These are phyloP conservation scores for Scaptomyza cyrtandrae DNA, from an alignment of 2,888 invertebrate species.

Conservation along the genomic window DNA sequence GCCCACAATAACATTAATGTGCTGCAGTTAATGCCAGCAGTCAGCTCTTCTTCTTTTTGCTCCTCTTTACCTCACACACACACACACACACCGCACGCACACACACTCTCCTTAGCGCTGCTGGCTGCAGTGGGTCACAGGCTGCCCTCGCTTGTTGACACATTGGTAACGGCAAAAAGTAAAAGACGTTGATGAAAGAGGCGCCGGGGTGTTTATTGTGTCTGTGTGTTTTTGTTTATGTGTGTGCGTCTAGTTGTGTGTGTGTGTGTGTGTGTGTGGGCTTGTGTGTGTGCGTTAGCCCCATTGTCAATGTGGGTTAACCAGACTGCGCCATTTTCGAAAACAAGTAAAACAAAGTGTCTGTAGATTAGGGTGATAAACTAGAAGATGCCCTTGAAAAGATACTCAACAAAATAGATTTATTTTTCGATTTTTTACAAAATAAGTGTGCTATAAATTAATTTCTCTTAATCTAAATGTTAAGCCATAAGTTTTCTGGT, in stretches of 20 bases:
- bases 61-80: neutral
- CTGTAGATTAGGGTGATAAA: neutral
- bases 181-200: conserved; percentile 53
- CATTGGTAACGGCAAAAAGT: conserved; percentile 58
- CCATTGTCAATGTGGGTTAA: conserved; percentile 76
- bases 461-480: neutral
- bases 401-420: too few relatives aligned
- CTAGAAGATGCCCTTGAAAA: neutral
- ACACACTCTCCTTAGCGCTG: too few relatives aligned
- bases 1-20: conserved; percentile 78
- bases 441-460: neutral
- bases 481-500: neutral
- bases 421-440: neutral
- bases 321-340: conserved; percentile 66
- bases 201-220: conserved; percentile 27
- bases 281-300: conserved; percentile 32
- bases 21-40: conserved; percentile 73
- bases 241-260: neutral
- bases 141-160: conserved; percentile 74
- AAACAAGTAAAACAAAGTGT: conserved; percentile 1
- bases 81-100: neutral
- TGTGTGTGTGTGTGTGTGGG: conserved; percentile 21
- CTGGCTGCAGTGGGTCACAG: conserved; percentile 43
- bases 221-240: conserved; percentile 1
- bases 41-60: conserved; percentile 14